Evolutionary conservation across 1,140 invertebrate species (phyloP).

Genomic region (Lordiphosa stackelbergi): DNA sequence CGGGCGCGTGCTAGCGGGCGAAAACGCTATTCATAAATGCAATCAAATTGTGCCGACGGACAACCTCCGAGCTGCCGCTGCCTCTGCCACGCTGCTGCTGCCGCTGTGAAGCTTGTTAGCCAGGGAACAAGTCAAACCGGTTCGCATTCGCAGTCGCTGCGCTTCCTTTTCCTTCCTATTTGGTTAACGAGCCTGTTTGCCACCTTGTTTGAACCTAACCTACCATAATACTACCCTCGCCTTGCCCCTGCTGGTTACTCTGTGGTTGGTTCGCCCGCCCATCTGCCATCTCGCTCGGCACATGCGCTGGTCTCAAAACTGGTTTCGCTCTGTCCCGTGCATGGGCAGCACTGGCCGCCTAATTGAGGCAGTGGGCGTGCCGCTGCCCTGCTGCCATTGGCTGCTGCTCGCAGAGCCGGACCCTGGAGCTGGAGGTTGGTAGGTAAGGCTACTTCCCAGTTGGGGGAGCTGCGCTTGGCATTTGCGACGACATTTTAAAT

Average conservation of each 20-base stretch:
- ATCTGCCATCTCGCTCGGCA: constrained; percentile 13
- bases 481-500: constrained; percentile 76
- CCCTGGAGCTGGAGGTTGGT: constrained; percentile 3
- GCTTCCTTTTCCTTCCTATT: constrained; percentile 72
- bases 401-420: constrained; percentile 2
- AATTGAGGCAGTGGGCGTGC: constrained; percentile 51
- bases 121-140: constrained; percentile 70
- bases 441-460: constrained; percentile 2
- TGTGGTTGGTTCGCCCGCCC: constrained; percentile 43
- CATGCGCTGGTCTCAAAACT: constrained; percentile 44
- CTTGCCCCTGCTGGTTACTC: constrained; percentile 24
- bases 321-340: constrained; percentile 38
- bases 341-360: constrained; percentile 63
- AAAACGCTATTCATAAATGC: constrained; percentile 72
- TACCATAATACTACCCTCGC: constrained; percentile 66
- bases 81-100: constrained; percentile 6
- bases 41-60: constrained; percentile 64
- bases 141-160: constrained; percentile 38
- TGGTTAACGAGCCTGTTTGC: constrained; percentile 74
- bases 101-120: constrained; percentile 27
- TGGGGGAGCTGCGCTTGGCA: constrained; percentile 19
- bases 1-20: constrained; percentile 65
- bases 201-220: constrained; percentile 76
- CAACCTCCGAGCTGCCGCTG: constrained; percentile 19
- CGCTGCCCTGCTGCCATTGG: constrained; percentile 49